Base-by-base conservation (phyloP, 2,797 vertebrate genomes). In the Chromobotia macracanthus region DNA sequence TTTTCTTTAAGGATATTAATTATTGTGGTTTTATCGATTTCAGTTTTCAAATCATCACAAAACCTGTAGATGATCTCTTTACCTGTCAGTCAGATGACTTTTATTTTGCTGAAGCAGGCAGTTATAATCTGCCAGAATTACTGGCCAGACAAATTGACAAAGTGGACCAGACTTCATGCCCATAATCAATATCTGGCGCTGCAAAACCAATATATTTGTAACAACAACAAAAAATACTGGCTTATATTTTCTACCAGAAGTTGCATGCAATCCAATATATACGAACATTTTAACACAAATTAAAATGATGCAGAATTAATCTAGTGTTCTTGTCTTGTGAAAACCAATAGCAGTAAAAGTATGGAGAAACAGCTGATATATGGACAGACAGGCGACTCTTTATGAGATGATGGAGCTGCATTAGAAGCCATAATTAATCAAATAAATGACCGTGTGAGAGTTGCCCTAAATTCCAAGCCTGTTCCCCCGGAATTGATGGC, bases 401-500 rank as follows among this genome's bases (percentile, higher is more conserved):
- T 80, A 86, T 55, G 79, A 83, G 58, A 53, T 77, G 82, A 80
- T 83, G 61, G 72, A 88, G 79, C 56, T 55, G 68, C 83, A 86
- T 74, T 15, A 90, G 81, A 79, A 75, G 82, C 80, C 77, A 85
- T 82, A 89, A 92, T 93, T 92, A 92, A 93, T 93, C 90, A 93
- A 80, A 76, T 86, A 87, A 92, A 93, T 89, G 87, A 88, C 87
- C 87, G 85, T 31, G 56, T 82, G 84, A 61, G 81, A 91, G 87
- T 83, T 92, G 90, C 91, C 92, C 93, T 93, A 91, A 93, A 90
- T 89, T 85, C 83, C 87, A 82, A 89, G 87, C 79, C 77, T 87
- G 88, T 90, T 91, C 88, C 51, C 85, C 19, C 83, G 86, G 86
- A 90, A 91, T 85, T 84, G 89, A 81, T 80, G 67, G 79, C 87